Evolutionary conservation across 2,113 vertebrate species (phyloP).

Genomic region (Eclectus roratus): DNA sequence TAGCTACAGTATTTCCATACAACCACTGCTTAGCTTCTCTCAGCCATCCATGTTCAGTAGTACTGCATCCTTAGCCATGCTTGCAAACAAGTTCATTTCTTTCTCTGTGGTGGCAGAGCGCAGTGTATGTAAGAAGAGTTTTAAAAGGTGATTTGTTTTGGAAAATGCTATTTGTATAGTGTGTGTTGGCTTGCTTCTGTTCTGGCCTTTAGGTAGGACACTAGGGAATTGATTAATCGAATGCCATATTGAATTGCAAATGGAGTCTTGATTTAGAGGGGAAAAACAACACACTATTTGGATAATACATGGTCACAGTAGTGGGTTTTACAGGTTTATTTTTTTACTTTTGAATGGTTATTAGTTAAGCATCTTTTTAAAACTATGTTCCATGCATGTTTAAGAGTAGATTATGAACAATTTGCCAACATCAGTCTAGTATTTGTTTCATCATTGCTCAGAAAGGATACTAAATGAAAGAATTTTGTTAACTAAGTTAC

Average conservation of each 20-base stretch:
- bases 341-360: neutral
- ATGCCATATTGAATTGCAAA: neutral
- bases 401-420: neutral
- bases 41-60: accelerated
- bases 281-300: neutral
- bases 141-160: neutral
- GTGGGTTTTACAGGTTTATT: neutral
- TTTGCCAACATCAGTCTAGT: neutral
- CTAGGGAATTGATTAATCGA: neutral
- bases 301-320: neutral
- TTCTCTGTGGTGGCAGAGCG: neutral
- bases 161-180: neutral
- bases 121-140: neutral
- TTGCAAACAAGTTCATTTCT: neutral
- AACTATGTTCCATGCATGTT: neutral
- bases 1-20: accelerated
- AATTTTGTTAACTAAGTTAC: neutral
- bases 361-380: neutral
- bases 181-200: neutral
- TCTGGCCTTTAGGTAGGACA: neutral
- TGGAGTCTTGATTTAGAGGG: neutral
- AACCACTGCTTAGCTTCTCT: neutral
- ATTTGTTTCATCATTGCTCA: neutral
- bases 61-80: too few relatives aligned
- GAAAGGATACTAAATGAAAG: neutral